These are phyloP conservation scores for Xylocopa sonorina DNA, from an alignment of 1,140 invertebrate genomes.

Conservation along the genomic window DNA sequence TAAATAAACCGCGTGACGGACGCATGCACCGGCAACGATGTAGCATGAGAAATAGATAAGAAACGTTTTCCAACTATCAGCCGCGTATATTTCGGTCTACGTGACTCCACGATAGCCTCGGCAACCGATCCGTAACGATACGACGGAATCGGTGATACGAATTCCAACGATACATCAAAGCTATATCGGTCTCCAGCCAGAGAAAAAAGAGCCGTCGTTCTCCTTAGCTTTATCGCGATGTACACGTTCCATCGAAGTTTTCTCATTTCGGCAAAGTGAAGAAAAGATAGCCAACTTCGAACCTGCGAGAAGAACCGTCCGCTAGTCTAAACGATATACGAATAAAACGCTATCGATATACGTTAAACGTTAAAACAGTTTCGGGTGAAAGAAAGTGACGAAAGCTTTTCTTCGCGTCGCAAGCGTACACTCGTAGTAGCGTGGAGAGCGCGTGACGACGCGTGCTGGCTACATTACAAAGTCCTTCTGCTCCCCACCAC, in stretches of 20 bases:
- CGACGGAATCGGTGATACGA: background rate
- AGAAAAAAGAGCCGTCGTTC: too few relatives aligned
- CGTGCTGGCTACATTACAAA: conserved; percentile 64
- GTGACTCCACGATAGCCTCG: conserved; percentile 6
- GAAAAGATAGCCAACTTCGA: too few relatives aligned
- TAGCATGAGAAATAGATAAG: conserved; percentile 39
- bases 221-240: too few relatives aligned
- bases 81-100: background rate
- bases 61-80: conserved; percentile 5
- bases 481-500: conserved; percentile 68
- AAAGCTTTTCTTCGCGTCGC: conserved; percentile 19
- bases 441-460: conserved; percentile 69
- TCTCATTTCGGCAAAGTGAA: conserved; percentile 8
- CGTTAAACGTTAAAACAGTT: too few relatives aligned
- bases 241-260: background rate
- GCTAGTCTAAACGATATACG: too few relatives aligned
- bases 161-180: background rate
- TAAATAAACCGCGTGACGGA: conserved; percentile 37
- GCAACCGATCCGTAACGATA: conserved; percentile 3
- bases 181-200: too few relatives aligned
- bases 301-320: too few relatives aligned
- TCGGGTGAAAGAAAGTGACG: conserved; percentile 18
- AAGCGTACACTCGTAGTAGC: conserved; percentile 57
- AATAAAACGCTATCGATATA: too few relatives aligned
- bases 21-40: conserved; percentile 12